Base-by-base conservation (phyloP, 2,888 invertebrate species). In the Argyra leucocephala region DNA sequence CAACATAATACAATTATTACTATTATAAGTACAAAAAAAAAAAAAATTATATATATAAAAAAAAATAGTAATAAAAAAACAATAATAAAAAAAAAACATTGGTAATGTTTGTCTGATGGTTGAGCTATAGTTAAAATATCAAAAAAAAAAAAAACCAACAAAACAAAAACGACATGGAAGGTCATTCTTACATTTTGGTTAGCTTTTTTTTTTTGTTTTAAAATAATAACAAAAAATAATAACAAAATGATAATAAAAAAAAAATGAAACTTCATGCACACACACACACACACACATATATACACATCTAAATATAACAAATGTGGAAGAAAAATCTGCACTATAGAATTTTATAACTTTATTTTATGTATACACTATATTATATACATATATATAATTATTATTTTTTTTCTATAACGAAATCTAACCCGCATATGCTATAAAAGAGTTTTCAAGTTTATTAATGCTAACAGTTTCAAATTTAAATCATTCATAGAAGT, bases 381-480 rank as follows among this genome's bases (percentile, higher is more conserved):
- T 37, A 37, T 15, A 48, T 6, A 48, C 15, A 48, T 48, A 15
- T 48, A 48, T 48, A n/a, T 48, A 48, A 5, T n/a, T 48, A 9
- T 48, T 15, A 48, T 48, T 4, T 48, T 15, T 48, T 18, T 31
- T 31, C 5, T 31, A 31, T 31, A n/a, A 31, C 48, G n/a, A 48
- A 5, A 48, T 5, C 48, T 48, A 48, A n/a, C 48, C n/a, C 9
- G 26, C 24, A 61, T 61, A 22, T 22, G 12, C 22, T 58, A 58
- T 58, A 58, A 61, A 61, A 61, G 61, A 61, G n/a, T 24, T 24
- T 24, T 61, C 31, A 26, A 31, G 26, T 61, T 61, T 21, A 23
- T 15, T 31, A 61, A 26, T 61, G 3, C 4, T 3, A 26, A 61
- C 61, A 61, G 61, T 61, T n/a, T 24, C 12, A 21, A 61, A 26